Conservation (phyloP, 2,797 vertebrate genomes). For the Pachyuromys duprasi region DNA sequence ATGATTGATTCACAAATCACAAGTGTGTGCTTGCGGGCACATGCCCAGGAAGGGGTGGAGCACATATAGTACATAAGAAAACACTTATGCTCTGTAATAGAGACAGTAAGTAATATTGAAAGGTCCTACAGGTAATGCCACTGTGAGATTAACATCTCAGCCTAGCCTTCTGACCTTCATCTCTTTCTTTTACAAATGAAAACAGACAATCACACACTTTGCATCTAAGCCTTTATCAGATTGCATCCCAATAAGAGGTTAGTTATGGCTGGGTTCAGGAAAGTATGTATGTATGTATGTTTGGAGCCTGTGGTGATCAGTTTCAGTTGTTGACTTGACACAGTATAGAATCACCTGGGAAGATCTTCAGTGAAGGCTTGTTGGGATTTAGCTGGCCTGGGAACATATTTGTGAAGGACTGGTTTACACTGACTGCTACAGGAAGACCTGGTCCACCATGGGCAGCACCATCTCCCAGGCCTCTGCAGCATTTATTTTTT, state of each 20-base stretch:
- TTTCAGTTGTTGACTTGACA: neutral
- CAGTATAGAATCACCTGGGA: neutral
- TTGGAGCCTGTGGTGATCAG: neutral
- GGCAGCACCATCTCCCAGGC: neutral
- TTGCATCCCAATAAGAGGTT: neutral
- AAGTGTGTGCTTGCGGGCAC: no score
- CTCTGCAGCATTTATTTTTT: neutral
- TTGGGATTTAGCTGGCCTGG: neutral
- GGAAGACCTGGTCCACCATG: neutral
- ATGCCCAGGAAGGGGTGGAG: no score
- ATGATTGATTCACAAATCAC: neutral
- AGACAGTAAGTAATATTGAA: neutral
- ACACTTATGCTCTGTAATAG: neutral
- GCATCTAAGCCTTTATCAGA: neutral
- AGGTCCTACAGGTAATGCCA: neutral
- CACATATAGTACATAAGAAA: neutral
- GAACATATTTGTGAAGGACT: neutral
- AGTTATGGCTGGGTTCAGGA: neutral
- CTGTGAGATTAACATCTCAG: neutral
- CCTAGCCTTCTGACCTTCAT: neutral
- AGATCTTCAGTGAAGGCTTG: neutral
- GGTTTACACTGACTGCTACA: neutral
- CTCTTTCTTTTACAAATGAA: constrained; percentile 24
- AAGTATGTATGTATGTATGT: no score
- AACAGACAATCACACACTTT: constrained; percentile 51